Evolutionary conservation across 2,113 vertebrate species (phyloP).

Genomic region (Pao palembangensis): DNA sequence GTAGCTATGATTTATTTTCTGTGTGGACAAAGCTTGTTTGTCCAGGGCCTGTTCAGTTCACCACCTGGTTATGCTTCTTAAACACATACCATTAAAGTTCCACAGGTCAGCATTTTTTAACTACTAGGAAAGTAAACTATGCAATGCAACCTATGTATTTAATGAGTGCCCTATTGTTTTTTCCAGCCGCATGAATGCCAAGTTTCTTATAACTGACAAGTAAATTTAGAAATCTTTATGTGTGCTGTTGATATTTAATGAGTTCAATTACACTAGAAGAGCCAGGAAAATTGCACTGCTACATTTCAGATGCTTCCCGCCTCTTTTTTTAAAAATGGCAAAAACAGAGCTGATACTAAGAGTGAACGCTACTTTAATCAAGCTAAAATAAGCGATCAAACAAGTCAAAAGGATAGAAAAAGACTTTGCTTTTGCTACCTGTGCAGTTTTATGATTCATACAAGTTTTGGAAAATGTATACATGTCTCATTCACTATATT

Average conservation of each 20-base stretch:
- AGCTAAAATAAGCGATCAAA: constrained; percentile 90
- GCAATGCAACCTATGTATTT: no score
- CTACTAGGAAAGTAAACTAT: no score
- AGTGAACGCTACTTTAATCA: constrained; percentile 90
- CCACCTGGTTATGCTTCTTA: constrained; percentile 6
- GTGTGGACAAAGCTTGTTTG: constrained; percentile 23
- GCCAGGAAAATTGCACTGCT: no score
- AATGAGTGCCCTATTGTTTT: constrained; percentile 42
- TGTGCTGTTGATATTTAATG: no score
- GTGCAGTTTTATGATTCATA: constrained; percentile 41
- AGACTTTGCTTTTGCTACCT: constrained; percentile 43
- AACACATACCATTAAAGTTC: neutral
- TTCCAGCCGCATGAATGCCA: no score
- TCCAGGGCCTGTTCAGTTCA: constrained; percentile 6
- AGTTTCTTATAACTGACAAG: no score
- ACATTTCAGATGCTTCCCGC: no score
- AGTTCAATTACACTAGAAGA: no score
- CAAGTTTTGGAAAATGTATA: constrained; percentile 38
- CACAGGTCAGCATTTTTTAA: neutral
- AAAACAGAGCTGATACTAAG: constrained; percentile 30
- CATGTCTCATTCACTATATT: constrained; percentile 54
- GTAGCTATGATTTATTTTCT: constrained; percentile 34
- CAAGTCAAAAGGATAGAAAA: constrained; percentile 85
- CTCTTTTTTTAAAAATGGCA: neutral
- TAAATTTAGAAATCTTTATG: no score